Evolutionary conservation across 1,140 invertebrate species (phyloP), one percentile per base, ranked within the genome.

Genomic region (Apis laboriosa): DNA sequence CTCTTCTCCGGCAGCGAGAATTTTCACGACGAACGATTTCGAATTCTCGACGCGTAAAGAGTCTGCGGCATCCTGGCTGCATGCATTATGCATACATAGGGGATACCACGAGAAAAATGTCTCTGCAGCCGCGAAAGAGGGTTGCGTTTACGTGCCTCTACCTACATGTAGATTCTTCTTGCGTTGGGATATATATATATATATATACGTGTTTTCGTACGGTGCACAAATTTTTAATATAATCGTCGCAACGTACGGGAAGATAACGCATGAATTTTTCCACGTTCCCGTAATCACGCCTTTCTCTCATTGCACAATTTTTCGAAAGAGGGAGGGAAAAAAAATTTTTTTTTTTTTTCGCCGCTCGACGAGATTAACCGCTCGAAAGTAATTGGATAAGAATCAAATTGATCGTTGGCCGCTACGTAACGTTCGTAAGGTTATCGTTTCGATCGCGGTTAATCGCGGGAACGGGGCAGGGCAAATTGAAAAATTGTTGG

Each of bases 31-130:
- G 81, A 81, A 87, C 79, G 85, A 91, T 90, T 91, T 90, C 77
- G 84, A 90, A 91, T 91, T 91, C 89, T 86, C 80, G 56, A 58
- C 86, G 85, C 83, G 85, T 88, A 88, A 81, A 83, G 86, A 85
- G 83, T 83, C 79, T 84, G 84, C 84, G 61, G 75, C 66, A 74
- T 84, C 75, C 77, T 71, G 43, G 9, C 56, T 12, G 81, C 83
- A 90, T 91, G 86, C 83, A 86, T 89, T 78, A 87, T 89, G 89
- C 84, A 90, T 88, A 84, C 81, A 85, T 83, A 68, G 66, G 34
- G 58, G 83, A 72, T 60, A 68, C 70, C 83, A 67, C 58, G 84
- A 86, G 86, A 87, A 88, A 89, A 84, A 89, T 88, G 86, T 88
- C 89, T 83, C 84, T 75, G 85, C 80, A 79, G 76, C 79, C 80